These are phyloP conservation scores for Drosophila borealis DNA, from an alignment of 2,888 invertebrate species.

Conservation along the genomic window DNA sequence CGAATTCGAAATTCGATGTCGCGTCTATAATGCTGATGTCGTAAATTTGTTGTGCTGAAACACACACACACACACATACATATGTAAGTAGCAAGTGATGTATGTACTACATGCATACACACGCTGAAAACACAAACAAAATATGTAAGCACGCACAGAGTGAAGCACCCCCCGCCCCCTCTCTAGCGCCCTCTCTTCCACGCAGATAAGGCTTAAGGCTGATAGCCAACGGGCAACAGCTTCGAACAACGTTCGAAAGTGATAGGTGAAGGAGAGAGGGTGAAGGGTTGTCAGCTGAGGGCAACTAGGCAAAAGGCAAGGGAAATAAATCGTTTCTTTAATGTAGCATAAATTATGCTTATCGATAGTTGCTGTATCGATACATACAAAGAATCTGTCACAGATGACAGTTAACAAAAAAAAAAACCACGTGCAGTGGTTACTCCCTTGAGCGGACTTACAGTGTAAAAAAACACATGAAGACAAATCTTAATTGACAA, in stretches of 20 bases:
- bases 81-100: constrained; percentile 17
- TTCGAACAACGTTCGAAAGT: background rate
- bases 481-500: too few species aligned
- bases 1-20: constrained; percentile 13
- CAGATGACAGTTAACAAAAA: background rate
- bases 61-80: background rate
- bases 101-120: background rate
- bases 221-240: constrained; percentile 32
- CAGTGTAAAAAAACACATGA: too few species aligned
- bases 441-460: too few species aligned
- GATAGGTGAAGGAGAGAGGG: background rate
- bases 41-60: constrained; percentile 36
- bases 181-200: background rate
- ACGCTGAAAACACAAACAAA: constrained; percentile 15
- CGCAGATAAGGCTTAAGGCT: constrained; percentile 46
- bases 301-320: background rate
- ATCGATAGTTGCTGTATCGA: background rate
- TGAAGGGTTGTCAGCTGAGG: background rate
- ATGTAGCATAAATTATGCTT: background rate
- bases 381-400: background rate
- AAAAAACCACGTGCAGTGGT: constrained; percentile 3
- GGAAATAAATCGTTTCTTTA: constrained; percentile 1
- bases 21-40: constrained; percentile 39
- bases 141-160: constrained; percentile 24
- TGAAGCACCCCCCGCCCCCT: constrained; percentile 3